phyloP scores from a whole-genome alignment of 2,888 invertebrate genomes.

The Drosophila paramelanica region DNA sequence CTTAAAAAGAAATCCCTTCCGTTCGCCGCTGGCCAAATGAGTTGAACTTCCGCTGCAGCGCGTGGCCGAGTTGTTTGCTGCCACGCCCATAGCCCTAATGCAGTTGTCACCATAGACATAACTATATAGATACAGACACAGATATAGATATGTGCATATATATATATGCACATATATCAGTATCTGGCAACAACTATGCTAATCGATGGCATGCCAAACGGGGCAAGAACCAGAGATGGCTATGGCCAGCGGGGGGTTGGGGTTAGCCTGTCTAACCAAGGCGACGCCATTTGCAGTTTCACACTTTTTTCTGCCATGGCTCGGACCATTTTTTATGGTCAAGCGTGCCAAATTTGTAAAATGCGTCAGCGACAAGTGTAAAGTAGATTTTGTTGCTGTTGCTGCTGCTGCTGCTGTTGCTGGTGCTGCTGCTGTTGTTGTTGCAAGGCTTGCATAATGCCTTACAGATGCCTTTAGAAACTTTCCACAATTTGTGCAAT shows the following conservation, averaged over 20 bases:
- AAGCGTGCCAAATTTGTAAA: constrained; percentile 80
- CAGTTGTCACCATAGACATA: constrained; percentile 59
- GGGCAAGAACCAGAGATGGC: constrained; percentile 64
- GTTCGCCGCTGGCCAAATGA: constrained; percentile 72
- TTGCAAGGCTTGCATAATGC: constrained; percentile 65
- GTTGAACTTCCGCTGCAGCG: constrained; percentile 78
- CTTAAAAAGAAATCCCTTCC: constrained; percentile 80
- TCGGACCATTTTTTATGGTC: constrained; percentile 76
- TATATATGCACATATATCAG: constrained; percentile 23
- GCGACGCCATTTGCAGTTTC: constrained; percentile 80
- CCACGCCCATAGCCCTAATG: constrained; percentile 65
- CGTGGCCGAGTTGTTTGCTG: constrained; percentile 59
- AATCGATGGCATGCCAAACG: constrained; percentile 70
- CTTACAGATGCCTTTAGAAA: constrained; percentile 43
- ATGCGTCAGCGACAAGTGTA: constrained; percentile 78
- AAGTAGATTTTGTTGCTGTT: constrained; percentile 48
- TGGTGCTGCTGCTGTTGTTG: constrained; percentile 31
- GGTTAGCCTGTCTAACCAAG: constrained; percentile 64
- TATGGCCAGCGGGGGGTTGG: constrained; percentile 3
- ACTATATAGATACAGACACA: constrained; percentile 7
- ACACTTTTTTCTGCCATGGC: constrained; percentile 70
- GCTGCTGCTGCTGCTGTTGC: constrained; percentile 21
- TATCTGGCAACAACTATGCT: constrained; percentile 71
- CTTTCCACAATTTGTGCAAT: constrained; percentile 76
- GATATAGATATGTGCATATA: constrained; percentile 17